These are phyloP conservation scores for Nannoperca australis DNA, from an alignment of 2,797 vertebrate species.

Conservation along the genomic window DNA sequence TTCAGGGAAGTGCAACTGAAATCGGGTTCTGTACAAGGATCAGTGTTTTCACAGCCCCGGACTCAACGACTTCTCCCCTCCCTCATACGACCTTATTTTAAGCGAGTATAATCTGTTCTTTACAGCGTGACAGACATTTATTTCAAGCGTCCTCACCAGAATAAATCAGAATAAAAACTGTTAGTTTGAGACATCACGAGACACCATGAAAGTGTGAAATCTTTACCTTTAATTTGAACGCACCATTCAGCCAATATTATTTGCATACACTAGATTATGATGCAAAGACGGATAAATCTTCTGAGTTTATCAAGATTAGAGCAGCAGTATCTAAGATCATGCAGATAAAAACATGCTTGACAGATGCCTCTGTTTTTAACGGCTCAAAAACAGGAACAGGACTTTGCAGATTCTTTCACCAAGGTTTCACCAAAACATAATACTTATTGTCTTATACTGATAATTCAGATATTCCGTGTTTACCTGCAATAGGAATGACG, in stretches of 20 bases:
- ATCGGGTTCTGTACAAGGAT: constrained; percentile 16
- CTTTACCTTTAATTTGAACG: not conserved
- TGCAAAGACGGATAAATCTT: not conserved
- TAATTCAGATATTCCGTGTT: constrained; percentile 18
- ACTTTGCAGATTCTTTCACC: not conserved
- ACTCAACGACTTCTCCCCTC: not conserved
- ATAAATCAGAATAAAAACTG: not conserved
- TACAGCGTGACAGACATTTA: not conserved
- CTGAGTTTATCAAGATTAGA: not conserved
- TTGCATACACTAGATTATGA: not conserved
- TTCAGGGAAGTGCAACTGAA: not conserved
- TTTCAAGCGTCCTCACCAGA: not conserved
- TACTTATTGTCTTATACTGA: not conserved
- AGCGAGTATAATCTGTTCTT: not conserved
- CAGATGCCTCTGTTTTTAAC: not conserved
- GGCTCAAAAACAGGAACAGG: too few relatives aligned
- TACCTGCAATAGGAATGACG: constrained; percentile 90
- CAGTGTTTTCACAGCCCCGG: not conserved
- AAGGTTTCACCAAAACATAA: constrained; percentile 1
- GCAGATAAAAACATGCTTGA: not conserved
- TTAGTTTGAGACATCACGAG: not conserved
- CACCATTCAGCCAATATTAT: not conserved
- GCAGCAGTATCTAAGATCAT: too few relatives aligned
- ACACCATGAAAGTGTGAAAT: not conserved
- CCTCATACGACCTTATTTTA: not conserved